Base-by-base conservation (phyloP, 2,888 invertebrate species). In the Sabatieria punctata region DNA sequence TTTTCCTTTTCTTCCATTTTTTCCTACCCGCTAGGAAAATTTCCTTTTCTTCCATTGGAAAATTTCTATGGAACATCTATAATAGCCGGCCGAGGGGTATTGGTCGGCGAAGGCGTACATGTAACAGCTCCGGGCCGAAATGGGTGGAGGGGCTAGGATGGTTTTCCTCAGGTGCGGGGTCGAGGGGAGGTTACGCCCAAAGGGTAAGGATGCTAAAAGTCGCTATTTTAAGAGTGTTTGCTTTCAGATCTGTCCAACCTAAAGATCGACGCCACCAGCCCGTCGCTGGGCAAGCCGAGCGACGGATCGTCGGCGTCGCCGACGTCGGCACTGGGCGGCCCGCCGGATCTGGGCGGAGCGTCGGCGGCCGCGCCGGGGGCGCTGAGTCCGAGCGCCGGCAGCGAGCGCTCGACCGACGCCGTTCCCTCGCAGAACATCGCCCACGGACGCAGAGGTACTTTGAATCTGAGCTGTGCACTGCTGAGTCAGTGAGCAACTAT, bases 231-330 rank as follows among this genome's bases (percentile, higher is more conserved):
- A n/a, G n/a, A n/a, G n/a, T n/a, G n/a, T n/a, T n/a, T n/a, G n/a
- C n/a, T 4, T 23, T 24, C 39, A 45, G 47, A 27, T 21, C 37
- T 33, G 23, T 11, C 40, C 22, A n/a, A 19, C 46, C 36, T 48
- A 15, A 48, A 22, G 26, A 50, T 35, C 22, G 49, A 39, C 8
- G 38, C 47, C 27, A 24, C 19, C 18, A 19, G 40, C 22, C 36
- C n/a, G 18, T 18, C 37, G 6, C 37, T 11, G 37, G n/a, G 13
- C 8, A 6, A 11, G n/a, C 37, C 8, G n/a, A 6, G 13, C 6
- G n/a, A 15, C 8, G 15, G 8, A 15, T 8, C 15, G 8, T 8
- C 30, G 30, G 30, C 30, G 30, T 8, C 30, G 8, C 30, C 15
- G 30, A 15, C 8, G 30, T 8, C 30, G 15, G 15, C 30, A 11